A percentile compares a stretch with the other conserved stretches of the same genome.
Conservation (phyloP, 2,797 vertebrate genomes). For the Halcyon badia region DNA sequence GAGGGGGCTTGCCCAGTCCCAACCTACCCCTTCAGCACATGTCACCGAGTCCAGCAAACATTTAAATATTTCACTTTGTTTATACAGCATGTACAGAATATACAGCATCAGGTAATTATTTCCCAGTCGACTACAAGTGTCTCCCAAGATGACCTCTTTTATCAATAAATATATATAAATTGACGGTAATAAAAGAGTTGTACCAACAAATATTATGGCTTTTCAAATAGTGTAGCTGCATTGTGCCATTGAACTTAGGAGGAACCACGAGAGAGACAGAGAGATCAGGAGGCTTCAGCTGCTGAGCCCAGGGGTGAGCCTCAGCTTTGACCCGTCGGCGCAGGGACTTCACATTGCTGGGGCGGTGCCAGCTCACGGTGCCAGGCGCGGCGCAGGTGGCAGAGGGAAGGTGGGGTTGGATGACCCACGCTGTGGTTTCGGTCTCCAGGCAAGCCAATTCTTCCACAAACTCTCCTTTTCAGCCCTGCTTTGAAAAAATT, state of each 20-base stretch:
- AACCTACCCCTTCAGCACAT: background rate
- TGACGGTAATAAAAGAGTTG: constrained; percentile 66
- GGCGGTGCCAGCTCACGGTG: rapidly evolving
- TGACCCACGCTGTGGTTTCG: background rate
- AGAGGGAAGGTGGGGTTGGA: background rate
- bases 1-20: background rate
- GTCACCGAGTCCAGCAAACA: background rate
- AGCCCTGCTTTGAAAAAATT: background rate
- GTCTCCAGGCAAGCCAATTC: background rate
- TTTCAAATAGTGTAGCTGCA: constrained; percentile 74
- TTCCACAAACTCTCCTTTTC: background rate
- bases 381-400: background rate
- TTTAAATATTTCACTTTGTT: background rate
- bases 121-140: constrained; percentile 46
- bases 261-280: constrained; percentile 55
- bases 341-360: background rate
- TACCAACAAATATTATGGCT: constrained; percentile 81
- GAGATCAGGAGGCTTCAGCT: constrained; percentile 24
- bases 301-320: background rate
- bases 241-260: constrained; percentile 58
- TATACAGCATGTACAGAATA: constrained; percentile 66
- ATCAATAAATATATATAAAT: constrained; percentile 69
- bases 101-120: constrained; percentile 25
- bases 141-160: constrained; percentile 47
- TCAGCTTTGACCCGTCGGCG: background rate